Percentiles rank a stretch among this genome's conserved stretches.
Conservation (phyloP, 2,797 vertebrate genomes). For the Tapirus indicus region DNA sequence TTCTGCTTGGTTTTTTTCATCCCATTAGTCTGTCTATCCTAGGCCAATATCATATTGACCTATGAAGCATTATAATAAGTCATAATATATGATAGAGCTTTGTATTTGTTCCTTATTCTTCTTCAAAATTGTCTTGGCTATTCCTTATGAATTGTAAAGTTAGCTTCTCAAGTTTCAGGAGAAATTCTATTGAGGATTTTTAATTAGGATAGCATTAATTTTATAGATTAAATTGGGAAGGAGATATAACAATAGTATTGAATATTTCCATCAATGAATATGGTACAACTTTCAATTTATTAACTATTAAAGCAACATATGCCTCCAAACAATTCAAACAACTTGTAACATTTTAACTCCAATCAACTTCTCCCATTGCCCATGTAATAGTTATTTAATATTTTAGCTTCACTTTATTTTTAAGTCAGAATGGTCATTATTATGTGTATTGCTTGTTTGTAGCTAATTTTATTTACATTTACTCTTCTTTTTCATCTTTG, state of each 20-base stretch:
- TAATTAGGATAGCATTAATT: not conserved
- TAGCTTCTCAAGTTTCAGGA: not conserved
- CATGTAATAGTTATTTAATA: not conserved
- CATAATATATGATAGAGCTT: not conserved
- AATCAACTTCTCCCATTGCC: not conserved
- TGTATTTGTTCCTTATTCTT: not conserved
- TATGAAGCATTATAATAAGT: not conserved
- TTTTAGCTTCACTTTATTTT: conserved; percentile 32
- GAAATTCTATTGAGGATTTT: not conserved
- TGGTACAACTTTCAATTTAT: not conserved
- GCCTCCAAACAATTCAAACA: not conserved
- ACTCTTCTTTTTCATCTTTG: not conserved
- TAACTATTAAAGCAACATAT: not conserved
- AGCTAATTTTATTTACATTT: conserved; percentile 2
- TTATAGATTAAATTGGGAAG: not conserved
- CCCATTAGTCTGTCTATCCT: not conserved
- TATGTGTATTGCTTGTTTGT: not conserved
- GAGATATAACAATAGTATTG: not conserved
- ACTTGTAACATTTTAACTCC: not conserved
- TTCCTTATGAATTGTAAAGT: not conserved
- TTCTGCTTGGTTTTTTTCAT: not conserved
- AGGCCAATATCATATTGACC: not conserved
- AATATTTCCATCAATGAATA: not conserved
- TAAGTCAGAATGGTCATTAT: not conserved
- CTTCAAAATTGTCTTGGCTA: not conserved